Conservation (phyloP, 2,888 invertebrate species). For the Pterostichus niger region DNA sequence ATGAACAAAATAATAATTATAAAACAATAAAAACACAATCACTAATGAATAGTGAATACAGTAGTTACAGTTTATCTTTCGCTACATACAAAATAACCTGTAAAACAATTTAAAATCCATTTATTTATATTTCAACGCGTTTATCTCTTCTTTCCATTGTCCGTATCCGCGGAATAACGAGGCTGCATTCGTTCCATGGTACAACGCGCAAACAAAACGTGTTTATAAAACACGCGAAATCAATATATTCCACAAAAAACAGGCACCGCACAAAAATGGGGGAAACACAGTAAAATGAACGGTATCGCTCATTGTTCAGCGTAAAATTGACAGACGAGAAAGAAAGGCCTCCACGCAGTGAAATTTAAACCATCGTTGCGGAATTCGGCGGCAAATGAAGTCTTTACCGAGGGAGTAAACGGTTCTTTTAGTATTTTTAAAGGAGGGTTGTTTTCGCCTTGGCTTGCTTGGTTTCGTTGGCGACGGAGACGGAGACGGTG, state of each 20-base stretch:
- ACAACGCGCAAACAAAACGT: constrained; percentile 53
- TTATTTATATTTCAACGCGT: constrained; percentile 52
- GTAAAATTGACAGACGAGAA: constrained; percentile 60
- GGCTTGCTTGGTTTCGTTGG: neutral
- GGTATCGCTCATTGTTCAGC: constrained; percentile 58
- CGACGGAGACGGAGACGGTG: no score
- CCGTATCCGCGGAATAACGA: constrained; percentile 47
- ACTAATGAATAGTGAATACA: constrained; percentile 39
- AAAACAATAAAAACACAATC: constrained; percentile 15
- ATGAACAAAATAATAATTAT: constrained; percentile 36
- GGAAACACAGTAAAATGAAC: constrained; percentile 51
- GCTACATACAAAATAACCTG: constrained; percentile 40
- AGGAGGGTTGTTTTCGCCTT: constrained; percentile 68
- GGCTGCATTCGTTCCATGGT: constrained; percentile 23
- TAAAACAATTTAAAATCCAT: constrained; percentile 54
- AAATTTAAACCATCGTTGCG: constrained; percentile 59
- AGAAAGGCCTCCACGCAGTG: constrained; percentile 53
- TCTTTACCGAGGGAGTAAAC: constrained; percentile 75
- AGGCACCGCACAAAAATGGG: constrained; percentile 44
- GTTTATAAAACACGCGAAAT: constrained; percentile 60
- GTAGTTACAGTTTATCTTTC: constrained; percentile 30
- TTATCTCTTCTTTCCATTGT: constrained; percentile 49
- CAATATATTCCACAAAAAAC: constrained; percentile 58
- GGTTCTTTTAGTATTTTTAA: constrained; percentile 73
- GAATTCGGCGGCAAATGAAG: constrained; percentile 72